Percentiles rank a stretch among this genome's conserved stretches.
Conservation (phyloP, 2,113 vertebrate genomes). For the Ascaphus truei region DNA sequence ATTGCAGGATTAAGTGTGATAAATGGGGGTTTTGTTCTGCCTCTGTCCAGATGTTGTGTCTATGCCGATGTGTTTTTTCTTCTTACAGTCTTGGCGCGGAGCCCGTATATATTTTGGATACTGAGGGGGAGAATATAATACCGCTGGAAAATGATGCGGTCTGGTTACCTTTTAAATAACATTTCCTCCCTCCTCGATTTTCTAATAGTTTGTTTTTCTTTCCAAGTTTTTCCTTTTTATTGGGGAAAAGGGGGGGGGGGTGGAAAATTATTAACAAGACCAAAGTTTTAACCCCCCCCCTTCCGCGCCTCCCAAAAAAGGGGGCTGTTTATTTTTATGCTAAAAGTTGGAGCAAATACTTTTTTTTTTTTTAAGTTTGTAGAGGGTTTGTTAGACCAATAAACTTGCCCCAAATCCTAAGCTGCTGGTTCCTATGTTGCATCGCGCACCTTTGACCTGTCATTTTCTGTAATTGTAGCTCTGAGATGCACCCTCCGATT, state of each 20-base stretch:
- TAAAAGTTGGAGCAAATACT: slow-evolving; percentile 47
- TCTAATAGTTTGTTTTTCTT: slow-evolving; percentile 99
- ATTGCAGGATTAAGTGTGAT: slow-evolving; percentile 90
- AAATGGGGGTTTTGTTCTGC: slow-evolving; percentile 98
- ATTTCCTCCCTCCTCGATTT: slow-evolving; percentile 99
- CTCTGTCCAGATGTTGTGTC: slow-evolving; percentile 98
- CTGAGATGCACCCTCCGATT: slow-evolving; percentile 8
- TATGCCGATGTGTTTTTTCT: slow-evolving; percentile 74
- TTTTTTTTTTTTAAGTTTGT: slow-evolving; percentile 49
- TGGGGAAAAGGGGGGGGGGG: slow-evolving; percentile 61
- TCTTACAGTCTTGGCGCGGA: slow-evolving; percentile 88
- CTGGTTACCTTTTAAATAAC: slow-evolving; percentile 99
- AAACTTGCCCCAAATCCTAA: slow-evolving; percentile 29
- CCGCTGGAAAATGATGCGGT: slow-evolving; percentile 99
- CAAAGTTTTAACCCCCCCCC: slow-evolving; percentile 55
- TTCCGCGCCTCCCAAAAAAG: no score
- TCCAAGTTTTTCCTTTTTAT: slow-evolving; percentile 99
- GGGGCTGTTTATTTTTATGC: slow-evolving; percentile 42
- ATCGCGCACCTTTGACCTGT: slow-evolving; percentile 23
- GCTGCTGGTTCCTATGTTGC: slow-evolving; percentile 23
- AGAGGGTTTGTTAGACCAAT: slow-evolving; percentile 1
- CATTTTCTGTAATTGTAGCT: slow-evolving; percentile 29
- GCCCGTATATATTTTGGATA: slow-evolving; percentile 99
- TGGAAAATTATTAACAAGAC: slow-evolving; percentile 67
- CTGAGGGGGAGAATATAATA: slow-evolving; percentile 98